These are phyloP conservation scores for Chlorocebus sabaeus DNA, from an alignment of 2,113 vertebrate genomes.

Conservation along the genomic window DNA sequence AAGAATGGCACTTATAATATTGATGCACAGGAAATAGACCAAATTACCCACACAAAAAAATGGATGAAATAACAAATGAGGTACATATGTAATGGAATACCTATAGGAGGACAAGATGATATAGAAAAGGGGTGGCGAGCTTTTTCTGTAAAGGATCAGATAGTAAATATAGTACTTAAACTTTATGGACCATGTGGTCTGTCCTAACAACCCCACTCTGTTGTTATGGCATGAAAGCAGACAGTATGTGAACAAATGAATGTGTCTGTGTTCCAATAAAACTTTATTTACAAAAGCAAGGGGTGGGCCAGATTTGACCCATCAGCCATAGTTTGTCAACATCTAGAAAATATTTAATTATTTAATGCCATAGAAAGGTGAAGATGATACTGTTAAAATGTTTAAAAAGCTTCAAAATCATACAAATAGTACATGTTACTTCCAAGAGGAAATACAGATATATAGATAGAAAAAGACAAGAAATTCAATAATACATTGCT, in stretches of 20 bases:
- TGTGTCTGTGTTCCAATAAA: background rate
- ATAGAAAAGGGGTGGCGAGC: fast-evolving
- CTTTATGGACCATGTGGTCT: fast-evolving
- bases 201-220: background rate
- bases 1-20: fast-evolving
- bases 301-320: background rate
- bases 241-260: background rate
- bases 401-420: background rate
- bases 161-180: background rate
- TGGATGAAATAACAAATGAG: background rate
- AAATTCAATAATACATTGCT: background rate
- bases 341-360: background rate
- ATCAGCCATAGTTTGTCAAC: too few relatives aligned
- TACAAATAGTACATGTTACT: background rate
- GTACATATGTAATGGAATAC: fast-evolving
- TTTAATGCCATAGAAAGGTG: background rate
- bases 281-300: background rate
- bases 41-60: fast-evolving
- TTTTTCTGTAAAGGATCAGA: background rate
- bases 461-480: background rate
- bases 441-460: background rate
- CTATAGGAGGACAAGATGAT: fast-evolving
- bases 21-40: background rate
- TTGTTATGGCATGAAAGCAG: fast-evolving
- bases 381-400: background rate